A percentile compares a stretch with the other conserved stretches of the same genome.
Conservation (phyloP, 2,797 vertebrate genomes). For the Steatocranus sp. region DNA sequence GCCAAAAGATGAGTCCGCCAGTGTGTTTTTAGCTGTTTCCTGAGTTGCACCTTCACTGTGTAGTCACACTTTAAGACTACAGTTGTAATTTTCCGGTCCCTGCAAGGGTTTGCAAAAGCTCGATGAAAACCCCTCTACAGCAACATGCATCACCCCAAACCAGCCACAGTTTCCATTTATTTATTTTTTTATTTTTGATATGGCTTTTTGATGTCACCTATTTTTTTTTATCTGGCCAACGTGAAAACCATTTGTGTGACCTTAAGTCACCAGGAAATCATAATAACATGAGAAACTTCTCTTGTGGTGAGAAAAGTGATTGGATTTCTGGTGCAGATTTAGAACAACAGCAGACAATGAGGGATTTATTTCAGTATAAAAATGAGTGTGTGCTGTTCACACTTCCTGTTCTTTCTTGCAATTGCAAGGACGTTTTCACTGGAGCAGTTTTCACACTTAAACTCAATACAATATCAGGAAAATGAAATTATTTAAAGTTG, state of each 20-base stretch:
- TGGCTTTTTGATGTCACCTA: neutral
- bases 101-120: neutral
- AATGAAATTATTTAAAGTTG: neutral
- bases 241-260: neutral
- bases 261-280: neutral
- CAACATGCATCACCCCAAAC: neutral
- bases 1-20: neutral
- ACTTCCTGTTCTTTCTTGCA: neutral
- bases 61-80: neutral
- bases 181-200: neutral
- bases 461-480: neutral
- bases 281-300: neutral
- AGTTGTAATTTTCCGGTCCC: neutral
- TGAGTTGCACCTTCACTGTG: slow-evolving; percentile 26
- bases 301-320: neutral
- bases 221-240: neutral
- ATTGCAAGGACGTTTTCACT: neutral
- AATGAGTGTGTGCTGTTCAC: neutral
- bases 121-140: neutral
- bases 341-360: neutral
- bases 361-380: neutral
- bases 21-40: slow-evolving; percentile 67
- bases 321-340: neutral
- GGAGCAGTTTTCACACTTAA: neutral
- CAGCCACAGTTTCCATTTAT: neutral